Evolutionary conservation across 2,888 invertebrate species (phyloP).

Genomic region (Gerosis bhagava): DNA sequence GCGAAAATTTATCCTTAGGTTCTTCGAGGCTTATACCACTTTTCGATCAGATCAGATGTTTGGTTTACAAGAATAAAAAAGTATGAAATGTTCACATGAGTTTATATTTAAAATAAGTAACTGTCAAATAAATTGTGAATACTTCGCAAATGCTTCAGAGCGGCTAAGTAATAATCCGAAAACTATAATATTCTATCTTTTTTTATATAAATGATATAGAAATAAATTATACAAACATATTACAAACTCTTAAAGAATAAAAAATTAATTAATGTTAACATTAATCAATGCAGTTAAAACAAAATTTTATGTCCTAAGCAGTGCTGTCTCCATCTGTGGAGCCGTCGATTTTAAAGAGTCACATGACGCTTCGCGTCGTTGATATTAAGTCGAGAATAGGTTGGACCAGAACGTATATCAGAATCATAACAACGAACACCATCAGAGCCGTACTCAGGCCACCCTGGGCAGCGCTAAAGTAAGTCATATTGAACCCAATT

Average conservation of each 20-base stretch:
- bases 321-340: constrained; percentile 56
- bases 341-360: constrained; percentile 52
- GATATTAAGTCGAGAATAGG: constrained; percentile 62
- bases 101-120: too few species aligned
- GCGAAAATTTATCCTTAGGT: too few species aligned
- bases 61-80: too few species aligned
- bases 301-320: constrained; percentile 40
- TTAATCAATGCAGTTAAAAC: background rate
- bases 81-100: too few species aligned
- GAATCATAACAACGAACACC: constrained; percentile 53
- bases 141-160: too few species aligned
- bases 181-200: too few species aligned
- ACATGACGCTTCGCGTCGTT: constrained; percentile 56
- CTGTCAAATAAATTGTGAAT: too few species aligned
- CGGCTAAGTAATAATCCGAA: too few species aligned
- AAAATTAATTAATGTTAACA: constrained; percentile 10
- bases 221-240: background rate
- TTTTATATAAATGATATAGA: too few species aligned
- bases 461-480: constrained; percentile 51
- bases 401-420: constrained; percentile 60
- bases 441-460: constrained; percentile 60
- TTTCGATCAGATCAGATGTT: too few species aligned
- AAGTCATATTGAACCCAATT: constrained; percentile 69
- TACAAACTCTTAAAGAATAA: background rate
- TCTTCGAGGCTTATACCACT: too few species aligned